A percentile compares a stretch with the other conserved stretches of the same genome.
Evolutionary conservation across 2,113 vertebrate genomes (phyloP).

Genomic region (Clupea harengus): DNA sequence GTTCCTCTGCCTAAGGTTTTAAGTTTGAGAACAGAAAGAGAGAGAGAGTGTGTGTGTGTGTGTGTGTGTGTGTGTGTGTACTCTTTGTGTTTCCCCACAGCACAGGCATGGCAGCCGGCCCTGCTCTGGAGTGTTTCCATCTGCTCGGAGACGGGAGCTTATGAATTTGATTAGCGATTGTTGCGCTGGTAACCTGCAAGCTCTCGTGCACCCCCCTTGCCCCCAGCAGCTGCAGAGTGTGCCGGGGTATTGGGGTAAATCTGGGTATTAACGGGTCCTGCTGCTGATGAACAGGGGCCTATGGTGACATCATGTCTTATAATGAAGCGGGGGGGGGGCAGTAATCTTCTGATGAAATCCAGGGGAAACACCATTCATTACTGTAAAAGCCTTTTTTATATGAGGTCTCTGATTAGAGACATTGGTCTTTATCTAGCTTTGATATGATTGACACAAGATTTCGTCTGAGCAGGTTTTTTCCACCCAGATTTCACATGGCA

Average conservation of each 20-base stretch:
- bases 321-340: neutral
- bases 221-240: conserved; percentile 28
- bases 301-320: conserved; percentile 26
- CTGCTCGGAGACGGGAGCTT: conserved; percentile 17
- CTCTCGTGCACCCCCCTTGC: neutral
- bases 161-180: conserved; percentile 22
- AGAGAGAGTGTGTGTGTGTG: neutral
- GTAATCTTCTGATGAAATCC: conserved; percentile 37
- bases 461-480: neutral
- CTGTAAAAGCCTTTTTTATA: conserved; percentile 27
- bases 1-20: no score
- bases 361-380: conserved; percentile 30
- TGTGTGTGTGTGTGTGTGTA: neutral
- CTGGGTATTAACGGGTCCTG: conserved; percentile 26
- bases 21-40: no score
- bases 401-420: conserved; percentile 24
- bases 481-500: neutral
- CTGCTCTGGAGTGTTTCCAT: conserved; percentile 27
- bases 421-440: conserved; percentile 32
- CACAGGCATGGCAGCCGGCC: conserved; percentile 23
- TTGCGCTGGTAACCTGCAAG: conserved; percentile 14
- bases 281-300: neutral
- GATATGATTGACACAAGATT: conserved; percentile 30
- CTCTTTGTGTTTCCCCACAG: neutral
- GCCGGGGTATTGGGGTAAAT: conserved; percentile 28